Conservation (phyloP, 2,797 vertebrate genomes). For the Orientallactaga sibirica region DNA sequence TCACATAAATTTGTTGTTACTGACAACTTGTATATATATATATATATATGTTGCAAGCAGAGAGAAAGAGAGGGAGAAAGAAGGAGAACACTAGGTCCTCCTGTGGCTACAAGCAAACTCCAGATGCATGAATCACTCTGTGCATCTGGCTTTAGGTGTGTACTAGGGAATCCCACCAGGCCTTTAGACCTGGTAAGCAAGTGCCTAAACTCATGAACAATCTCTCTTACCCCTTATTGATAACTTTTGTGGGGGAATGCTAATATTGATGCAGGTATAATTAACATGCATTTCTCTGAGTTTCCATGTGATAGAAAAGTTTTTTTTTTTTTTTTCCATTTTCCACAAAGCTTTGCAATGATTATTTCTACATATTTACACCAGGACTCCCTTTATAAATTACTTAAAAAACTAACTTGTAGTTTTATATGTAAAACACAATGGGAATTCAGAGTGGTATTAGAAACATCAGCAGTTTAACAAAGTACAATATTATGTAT, state of each 20-base stretch:
- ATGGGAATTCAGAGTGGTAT: neutral
- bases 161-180: no score
- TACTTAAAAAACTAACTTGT: neutral
- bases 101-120: no score
- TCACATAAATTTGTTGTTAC: conserved; percentile 65
- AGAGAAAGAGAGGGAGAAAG: no score
- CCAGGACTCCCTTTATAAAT: conserved; percentile 64
- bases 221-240: no score
- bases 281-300: conserved; percentile 55
- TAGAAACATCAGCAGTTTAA: neutral
- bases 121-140: no score
- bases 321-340: conserved; percentile 29
- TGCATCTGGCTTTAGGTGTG: no score
- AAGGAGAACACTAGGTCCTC: no score
- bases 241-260: conserved; percentile 66
- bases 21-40: conserved; percentile 5
- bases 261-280: conserved; percentile 69
- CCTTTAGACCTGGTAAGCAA: no score
- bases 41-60: no score
- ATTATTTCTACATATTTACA: conserved; percentile 7
- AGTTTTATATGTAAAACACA: conserved; percentile 36
- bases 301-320: conserved; percentile 57
- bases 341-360: conserved; percentile 22
- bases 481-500: neutral
- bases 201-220: no score